A percentile compares a stretch with the other conserved stretches of the same genome.
phyloP scores from a whole-genome alignment of 2,888 invertebrate genomes.

The Siphlonurus alternatus region DNA sequence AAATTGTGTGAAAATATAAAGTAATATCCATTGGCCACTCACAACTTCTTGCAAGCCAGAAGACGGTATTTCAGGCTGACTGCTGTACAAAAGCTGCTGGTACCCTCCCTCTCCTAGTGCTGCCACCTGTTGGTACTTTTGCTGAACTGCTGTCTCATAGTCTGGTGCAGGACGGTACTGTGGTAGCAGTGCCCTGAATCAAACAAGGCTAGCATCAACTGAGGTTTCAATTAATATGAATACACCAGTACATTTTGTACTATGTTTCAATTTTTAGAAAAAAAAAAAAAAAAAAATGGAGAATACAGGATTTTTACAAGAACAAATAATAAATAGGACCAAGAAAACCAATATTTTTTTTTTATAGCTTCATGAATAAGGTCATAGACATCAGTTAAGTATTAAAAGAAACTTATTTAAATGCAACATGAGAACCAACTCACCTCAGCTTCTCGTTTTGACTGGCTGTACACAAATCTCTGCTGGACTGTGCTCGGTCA shows the following conservation, averaged over 20 bases:
- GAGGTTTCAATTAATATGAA: not conserved
- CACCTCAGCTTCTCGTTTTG: slow-evolving; percentile 20
- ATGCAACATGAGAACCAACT: slow-evolving; percentile 3
- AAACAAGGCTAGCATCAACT: slow-evolving; percentile 24
- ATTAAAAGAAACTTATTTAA: slow-evolving; percentile 6
- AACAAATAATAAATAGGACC: slow-evolving; percentile 10
- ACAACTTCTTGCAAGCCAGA: slow-evolving; percentile 21
- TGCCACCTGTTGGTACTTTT: slow-evolving; percentile 43
- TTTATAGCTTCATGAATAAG: no score
- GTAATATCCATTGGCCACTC: not conserved
- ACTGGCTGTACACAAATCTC: not conserved
- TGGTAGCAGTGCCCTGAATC: slow-evolving; percentile 55
- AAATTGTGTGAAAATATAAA: no score
- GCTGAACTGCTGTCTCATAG: slow-evolving; percentile 84
- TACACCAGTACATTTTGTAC: not conserved
- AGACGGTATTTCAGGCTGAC: slow-evolving; percentile 59
- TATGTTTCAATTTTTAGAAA: not conserved
- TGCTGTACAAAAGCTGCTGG: slow-evolving; percentile 39
- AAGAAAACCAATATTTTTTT: no score
- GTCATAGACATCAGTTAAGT: no score
- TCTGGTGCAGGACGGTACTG: slow-evolving; percentile 83
- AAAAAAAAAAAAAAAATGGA: not conserved
- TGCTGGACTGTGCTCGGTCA: not conserved
- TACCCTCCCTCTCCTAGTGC: slow-evolving; percentile 14
- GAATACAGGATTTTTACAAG: not conserved